Evolutionary conservation across 35 echinoderm and acorn worm species (phyloP).

Genomic region (Anneissia japonica): DNA sequence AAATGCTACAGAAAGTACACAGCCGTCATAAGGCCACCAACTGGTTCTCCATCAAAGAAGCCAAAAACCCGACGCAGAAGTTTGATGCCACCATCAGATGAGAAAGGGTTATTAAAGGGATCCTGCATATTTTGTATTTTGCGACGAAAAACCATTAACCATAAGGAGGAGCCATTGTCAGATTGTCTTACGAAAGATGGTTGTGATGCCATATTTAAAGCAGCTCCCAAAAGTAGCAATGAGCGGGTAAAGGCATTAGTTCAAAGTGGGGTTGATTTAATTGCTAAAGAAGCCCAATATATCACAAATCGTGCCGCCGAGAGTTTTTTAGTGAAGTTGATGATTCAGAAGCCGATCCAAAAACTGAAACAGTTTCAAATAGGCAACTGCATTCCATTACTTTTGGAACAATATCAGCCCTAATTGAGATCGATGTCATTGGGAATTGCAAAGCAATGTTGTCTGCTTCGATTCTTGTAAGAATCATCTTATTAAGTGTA

Average conservation of each 20-base stretch:
- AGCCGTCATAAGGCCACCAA: conserved; percentile 22
- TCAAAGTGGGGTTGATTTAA: conserved; percentile 32
- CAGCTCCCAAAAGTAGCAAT: conserved; percentile 39
- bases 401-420: conserved; percentile 31
- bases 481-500: too few species aligned
- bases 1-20: conserved; percentile 21
- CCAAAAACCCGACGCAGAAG: conserved; percentile 13
- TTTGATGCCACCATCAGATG: conserved; percentile 33
- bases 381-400: conserved; percentile 38
- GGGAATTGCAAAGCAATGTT: conserved; percentile 44
- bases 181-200: conserved; percentile 44
- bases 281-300: conserved; percentile 64
- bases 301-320: conserved; percentile 45
- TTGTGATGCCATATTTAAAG: conserved; percentile 34
- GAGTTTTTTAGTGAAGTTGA: conserved; percentile 36
- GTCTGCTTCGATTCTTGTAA: conserved; percentile 46
- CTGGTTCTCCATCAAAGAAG: background rate
- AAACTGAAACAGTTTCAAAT: conserved; percentile 26
- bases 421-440: conserved; percentile 39
- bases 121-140: conserved; percentile 35
- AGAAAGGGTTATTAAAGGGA: conserved; percentile 26
- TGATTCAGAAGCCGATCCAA: background rate
- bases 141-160: conserved; percentile 39
- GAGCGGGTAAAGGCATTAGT: conserved; percentile 38
- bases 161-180: conserved; percentile 42